Percentiles rank a stretch among this genome's conserved stretches.
Evolutionary conservation across 1,140 invertebrate genomes (phyloP).

Genomic region (Lasaia peninsularis): DNA sequence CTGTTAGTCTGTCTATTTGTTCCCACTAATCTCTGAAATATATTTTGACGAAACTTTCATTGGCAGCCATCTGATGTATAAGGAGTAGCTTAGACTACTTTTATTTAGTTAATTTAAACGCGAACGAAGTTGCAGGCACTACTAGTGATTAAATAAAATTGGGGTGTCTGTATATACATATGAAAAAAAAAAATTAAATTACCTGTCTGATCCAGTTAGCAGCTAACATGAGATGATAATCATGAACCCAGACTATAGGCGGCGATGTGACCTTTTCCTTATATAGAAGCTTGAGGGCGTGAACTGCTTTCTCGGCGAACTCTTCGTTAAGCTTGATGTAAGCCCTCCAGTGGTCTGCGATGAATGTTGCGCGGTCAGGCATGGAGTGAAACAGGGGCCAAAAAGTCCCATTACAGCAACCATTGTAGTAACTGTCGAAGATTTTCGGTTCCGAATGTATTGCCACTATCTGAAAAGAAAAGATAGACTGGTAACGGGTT

Average conservation of each 20-base stretch:
- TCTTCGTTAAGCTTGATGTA: conserved; percentile 89
- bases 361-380: conserved; percentile 88
- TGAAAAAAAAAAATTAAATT: conserved; percentile 9
- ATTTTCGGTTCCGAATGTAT: conserved; percentile 85
- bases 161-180: too few species aligned
- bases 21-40: too few species aligned
- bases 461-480: conserved; percentile 83
- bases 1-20: too few species aligned
- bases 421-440: conserved; percentile 94
- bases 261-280: conserved; percentile 78
- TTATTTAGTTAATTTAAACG: too few species aligned
- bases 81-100: too few species aligned
- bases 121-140: too few species aligned
- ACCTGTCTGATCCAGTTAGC: conserved; percentile 92
- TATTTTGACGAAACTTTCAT: too few species aligned
- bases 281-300: conserved; percentile 82
- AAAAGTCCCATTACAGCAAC: conserved; percentile 93
- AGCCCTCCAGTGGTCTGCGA: conserved; percentile 88
- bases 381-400: conserved; percentile 95
- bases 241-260: conserved; percentile 93
- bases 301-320: conserved; percentile 88
- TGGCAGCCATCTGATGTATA: too few species aligned
- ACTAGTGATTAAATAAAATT: too few species aligned
- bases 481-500: background rate
- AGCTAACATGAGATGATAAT: conserved; percentile 94